Base-by-base conservation (phyloP, 2,797 vertebrate genomes). In the Neostethus bicornis region DNA sequence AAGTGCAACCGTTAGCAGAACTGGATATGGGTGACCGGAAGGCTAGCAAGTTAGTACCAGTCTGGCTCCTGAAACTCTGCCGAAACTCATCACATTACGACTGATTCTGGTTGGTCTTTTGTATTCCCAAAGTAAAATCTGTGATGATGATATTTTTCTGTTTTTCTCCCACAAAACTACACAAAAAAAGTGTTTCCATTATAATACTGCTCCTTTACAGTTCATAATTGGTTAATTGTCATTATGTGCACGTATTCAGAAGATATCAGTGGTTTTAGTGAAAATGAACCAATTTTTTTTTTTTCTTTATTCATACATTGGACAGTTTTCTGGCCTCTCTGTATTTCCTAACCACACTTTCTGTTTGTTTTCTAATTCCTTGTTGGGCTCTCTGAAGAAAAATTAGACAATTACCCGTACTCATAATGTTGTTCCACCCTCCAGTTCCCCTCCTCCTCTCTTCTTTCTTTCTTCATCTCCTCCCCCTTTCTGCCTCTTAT, bases 1-100 rank as follows among this genome's bases (percentile, higher is more conserved):
- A 92, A 91, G 88, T 92, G 91, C 90, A 84, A 61, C 61, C 71
- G 81, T 88, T 82, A 73, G 90, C 91, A 91, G 85, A 90, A 92
- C 73, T 68, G 49, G 51, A 58, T 80, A 59, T 66, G 80, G 85
- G 88, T 89, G 90, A 90, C 89, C 81, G 66, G 76, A 88, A 89
- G 90, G 89, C 88, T 90, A 89, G 92, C 88, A 89, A 87, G 81
- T 85, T 75, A 71, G 59, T 23, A 71, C 57, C 59, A 23, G 65
- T 66, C 67, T 74, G 66, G 68, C 68, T 75, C 41, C 60, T 19
- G 55, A 64, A 52, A 21, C 4, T 31, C 26, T 53, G 59, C 59
- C 34, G 70, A 60, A 57, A 66, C 65, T 64, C 61, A 75, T 77
- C 75, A 66, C 61, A 77, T 71, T 63, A 1, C 38, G 45, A 62